These are phyloP conservation scores for Elaphurus davidianus DNA, from an alignment of 2,113 vertebrate genomes.

Conservation along the genomic window DNA sequence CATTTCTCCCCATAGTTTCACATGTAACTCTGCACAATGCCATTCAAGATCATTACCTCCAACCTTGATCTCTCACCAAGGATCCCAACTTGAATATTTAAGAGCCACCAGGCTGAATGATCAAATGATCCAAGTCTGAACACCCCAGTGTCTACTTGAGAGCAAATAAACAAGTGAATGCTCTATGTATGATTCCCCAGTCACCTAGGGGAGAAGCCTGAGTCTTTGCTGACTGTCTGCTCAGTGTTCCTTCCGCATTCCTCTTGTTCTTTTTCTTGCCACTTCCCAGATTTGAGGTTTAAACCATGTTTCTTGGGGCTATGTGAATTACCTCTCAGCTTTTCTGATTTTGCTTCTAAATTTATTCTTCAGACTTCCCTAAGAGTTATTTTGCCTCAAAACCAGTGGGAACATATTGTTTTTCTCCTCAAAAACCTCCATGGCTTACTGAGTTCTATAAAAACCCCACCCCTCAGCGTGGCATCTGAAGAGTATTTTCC, in stretches of 20 bases:
- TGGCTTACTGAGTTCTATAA: background rate
- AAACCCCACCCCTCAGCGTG: background rate
- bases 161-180: background rate
- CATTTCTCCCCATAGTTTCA: background rate
- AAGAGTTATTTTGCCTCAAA: background rate
- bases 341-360: background rate
- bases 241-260: background rate
- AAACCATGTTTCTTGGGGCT: background rate
- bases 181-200: accelerated
- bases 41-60: background rate
- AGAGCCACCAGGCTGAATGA: background rate
- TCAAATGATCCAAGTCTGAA: background rate
- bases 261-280: background rate
- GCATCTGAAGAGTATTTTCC: background rate
- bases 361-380: conserved; percentile 19
- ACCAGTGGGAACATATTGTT: background rate
- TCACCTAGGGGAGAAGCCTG: background rate
- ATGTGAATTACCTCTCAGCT: background rate
- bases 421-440: background rate
- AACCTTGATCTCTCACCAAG: background rate
- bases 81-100: background rate
- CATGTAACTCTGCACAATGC: background rate
- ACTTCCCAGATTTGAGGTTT: background rate
- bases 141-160: background rate
- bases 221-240: background rate